A percentile compares a stretch with the other conserved stretches of the same genome.
Evolutionary conservation across 2,888 invertebrate genomes (phyloP).

Genomic region (Plutella xylostella): DNA sequence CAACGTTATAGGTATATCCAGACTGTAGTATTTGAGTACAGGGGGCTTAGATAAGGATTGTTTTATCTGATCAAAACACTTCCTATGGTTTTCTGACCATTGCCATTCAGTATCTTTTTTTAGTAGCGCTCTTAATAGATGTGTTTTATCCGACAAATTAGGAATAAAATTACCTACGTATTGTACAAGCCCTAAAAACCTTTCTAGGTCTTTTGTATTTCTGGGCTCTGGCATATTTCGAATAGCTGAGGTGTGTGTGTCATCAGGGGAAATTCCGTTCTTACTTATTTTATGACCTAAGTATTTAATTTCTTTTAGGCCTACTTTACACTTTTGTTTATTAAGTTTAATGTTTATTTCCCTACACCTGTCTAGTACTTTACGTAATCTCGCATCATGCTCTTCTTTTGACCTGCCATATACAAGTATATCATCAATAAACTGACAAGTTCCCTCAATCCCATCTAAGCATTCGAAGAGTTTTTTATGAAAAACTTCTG

Average conservation of each 20-base stretch:
- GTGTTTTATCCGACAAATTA: constrained; percentile 19
- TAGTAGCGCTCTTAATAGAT: constrained; percentile 16
- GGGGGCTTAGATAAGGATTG: constrained; percentile 8
- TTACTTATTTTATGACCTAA: constrained; percentile 1
- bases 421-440: constrained; percentile 2
- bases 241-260: constrained; percentile 15
- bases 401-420: constrained; percentile 6
- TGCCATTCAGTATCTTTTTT: constrained; percentile 2
- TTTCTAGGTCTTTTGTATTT: constrained; percentile 17
- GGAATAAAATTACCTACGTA: constrained; percentile 20
- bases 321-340: constrained; percentile 5
- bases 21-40: neutral
- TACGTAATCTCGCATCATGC: constrained; percentile 8
- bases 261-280: constrained; percentile 14
- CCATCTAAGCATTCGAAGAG: neutral
- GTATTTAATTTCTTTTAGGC: constrained; percentile 1
- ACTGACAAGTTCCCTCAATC: neutral
- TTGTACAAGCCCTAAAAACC: constrained; percentile 20
- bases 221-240: constrained; percentile 18
- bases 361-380: constrained; percentile 10
- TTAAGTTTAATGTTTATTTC: constrained; percentile 5
- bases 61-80: neutral
- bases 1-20: constrained; percentile 1
- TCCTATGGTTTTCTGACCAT: neutral
- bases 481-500: neutral